These are phyloP conservation scores for Leptinotarsa defecta DNA, from an alignment of 1,140 invertebrate genomes.

Conservation along the genomic window DNA sequence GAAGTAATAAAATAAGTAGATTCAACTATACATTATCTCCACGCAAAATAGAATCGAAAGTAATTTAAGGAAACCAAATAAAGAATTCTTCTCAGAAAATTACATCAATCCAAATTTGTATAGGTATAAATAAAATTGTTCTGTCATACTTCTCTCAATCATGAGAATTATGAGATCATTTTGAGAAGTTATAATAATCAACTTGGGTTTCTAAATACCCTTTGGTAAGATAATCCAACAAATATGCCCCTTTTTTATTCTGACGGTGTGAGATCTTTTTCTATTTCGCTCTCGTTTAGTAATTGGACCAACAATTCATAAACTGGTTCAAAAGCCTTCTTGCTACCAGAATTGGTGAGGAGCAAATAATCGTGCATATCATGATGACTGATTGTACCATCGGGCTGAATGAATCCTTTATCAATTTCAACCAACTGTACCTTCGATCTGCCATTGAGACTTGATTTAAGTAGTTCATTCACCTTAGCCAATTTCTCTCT, in stretches of 20 bases:
- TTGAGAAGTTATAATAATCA: conserved; percentile 1
- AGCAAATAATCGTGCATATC: conserved; percentile 91
- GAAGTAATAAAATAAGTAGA: too few species aligned
- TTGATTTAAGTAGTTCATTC: conserved; percentile 71
- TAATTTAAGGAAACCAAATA: too few species aligned
- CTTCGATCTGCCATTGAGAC: conserved; percentile 64
- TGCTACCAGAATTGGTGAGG: conserved; percentile 79
- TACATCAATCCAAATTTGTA: too few species aligned
- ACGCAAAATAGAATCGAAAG: too few species aligned
- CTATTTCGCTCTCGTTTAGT: conserved; percentile 72
- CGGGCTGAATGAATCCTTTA: conserved; percentile 74
- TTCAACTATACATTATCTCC: too few species aligned
- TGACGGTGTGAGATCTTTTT: conserved; percentile 72
- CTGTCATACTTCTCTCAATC: background rate
- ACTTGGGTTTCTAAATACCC: background rate
- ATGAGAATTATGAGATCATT: background rate
- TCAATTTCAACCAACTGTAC: conserved; percentile 75
- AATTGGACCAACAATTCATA: conserved; percentile 77
- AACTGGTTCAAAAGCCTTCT: conserved; percentile 81
- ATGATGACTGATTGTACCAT: conserved; percentile 80
- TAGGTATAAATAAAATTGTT: too few species aligned
- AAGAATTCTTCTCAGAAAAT: too few species aligned
- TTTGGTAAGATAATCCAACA: background rate
- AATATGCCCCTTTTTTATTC: conserved; percentile 60
- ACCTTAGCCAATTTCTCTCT: conserved; percentile 76